Percentiles rank a stretch among this genome's conserved stretches.
Evolutionary conservation across 1,140 invertebrate species (phyloP).

Genomic region (Bombus polaris): DNA sequence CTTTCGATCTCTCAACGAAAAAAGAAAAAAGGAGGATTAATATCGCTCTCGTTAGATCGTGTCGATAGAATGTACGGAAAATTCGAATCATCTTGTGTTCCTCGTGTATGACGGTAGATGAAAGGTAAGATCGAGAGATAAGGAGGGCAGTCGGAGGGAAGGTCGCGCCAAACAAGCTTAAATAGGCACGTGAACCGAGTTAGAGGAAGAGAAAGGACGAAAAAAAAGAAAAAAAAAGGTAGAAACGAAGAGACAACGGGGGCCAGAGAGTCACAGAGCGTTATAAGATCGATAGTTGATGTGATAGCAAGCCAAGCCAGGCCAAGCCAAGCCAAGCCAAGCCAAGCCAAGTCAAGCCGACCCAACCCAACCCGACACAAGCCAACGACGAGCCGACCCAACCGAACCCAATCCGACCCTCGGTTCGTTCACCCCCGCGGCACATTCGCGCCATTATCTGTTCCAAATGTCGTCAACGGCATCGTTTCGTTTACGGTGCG

Average conservation of each 20-base stretch:
- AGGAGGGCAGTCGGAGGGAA: background rate
- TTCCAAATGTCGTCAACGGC: conserved; percentile 82
- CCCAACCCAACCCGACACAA: conserved; percentile 59
- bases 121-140: background rate
- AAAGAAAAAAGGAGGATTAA: background rate
- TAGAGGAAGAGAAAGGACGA: no score
- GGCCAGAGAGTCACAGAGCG: conserved; percentile 63
- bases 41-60: background rate
- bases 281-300: conserved; percentile 82
- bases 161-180: background rate
- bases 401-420: conserved; percentile 75
- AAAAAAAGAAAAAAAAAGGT: background rate
- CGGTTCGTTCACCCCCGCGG: conserved; percentile 82
- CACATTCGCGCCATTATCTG: conserved; percentile 82
- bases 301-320: conserved; percentile 75
- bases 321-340: conserved; percentile 70
- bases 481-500: conserved; percentile 80
- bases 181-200: background rate
- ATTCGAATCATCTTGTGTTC: background rate
- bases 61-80: background rate
- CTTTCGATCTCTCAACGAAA: background rate
- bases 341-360: background rate
- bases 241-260: conserved; percentile 33
- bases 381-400: conserved; percentile 49
- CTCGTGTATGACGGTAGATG: background rate